These are phyloP conservation scores for Equus przewalskii DNA, from an alignment of 2,113 vertebrate species.

Conservation along the genomic window DNA sequence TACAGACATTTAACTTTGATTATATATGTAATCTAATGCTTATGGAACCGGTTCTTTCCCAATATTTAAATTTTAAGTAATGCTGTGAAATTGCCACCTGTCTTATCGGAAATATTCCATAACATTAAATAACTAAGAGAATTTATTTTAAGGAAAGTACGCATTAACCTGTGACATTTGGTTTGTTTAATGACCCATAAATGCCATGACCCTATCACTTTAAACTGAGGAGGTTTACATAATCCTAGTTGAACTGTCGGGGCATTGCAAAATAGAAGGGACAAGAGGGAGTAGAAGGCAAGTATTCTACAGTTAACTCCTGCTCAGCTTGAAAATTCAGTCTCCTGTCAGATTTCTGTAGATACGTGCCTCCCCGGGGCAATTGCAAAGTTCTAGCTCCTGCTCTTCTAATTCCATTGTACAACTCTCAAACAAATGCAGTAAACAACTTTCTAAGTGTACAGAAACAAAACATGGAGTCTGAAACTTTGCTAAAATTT, in stretches of 20 bases:
- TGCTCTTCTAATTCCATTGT: not conserved
- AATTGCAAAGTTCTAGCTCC: not conserved
- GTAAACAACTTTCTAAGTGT: not conserved
- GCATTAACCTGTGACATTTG: not conserved
- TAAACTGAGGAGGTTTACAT: not conserved
- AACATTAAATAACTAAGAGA: not conserved
- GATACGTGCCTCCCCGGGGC: not conserved
- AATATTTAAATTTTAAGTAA: not conserved
- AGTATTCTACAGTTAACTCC: not conserved
- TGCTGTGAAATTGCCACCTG: not conserved
- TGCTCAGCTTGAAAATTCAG: not conserved
- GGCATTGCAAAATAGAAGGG: not conserved
- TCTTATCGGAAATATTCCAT: not conserved
- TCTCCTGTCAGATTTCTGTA: not conserved
- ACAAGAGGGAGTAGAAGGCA: not conserved
- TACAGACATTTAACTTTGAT: not conserved
- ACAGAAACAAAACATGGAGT: not conserved
- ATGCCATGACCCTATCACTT: not conserved
- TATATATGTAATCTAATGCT: not conserved
- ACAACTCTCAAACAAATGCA: slow-evolving; percentile 3
- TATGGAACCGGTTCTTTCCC: not conserved
- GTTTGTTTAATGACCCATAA: not conserved
- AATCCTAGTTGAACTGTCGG: not conserved
- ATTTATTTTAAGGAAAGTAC: not conserved
- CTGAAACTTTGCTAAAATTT: slow-evolving; percentile 32